Evolutionary conservation across 1,140 invertebrate species (phyloP), one percentile per base, ranked within the genome.

Genomic region (Pseudoatta argentina): DNA sequence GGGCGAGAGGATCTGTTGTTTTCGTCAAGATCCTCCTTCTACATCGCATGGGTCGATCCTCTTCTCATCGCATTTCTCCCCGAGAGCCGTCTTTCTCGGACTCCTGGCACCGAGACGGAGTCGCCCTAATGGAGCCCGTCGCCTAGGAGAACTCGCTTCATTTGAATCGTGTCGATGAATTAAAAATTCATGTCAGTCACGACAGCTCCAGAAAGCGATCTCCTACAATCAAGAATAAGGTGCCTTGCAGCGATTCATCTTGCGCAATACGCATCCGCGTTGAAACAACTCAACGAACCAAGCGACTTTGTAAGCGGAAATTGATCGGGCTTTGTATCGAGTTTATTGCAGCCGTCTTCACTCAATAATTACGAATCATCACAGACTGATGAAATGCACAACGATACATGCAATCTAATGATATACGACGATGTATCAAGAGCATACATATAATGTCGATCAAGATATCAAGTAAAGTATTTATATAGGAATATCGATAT

Each of bases 1-100:
- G 53, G 81, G 71, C 24, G 69, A 82, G 72, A 64, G 86, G 81
- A 44, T 77, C 64, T 75, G 73, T 88, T 88, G 78, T 86, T 91
- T 91, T 71, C 85, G 77, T 79, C 79, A 71, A 73, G 75, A 87
- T 82, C 79, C 79, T 82, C 39, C 67, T 73, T 57, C 78, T 21
- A 44, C 53, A 55, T 81, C 66, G 78, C 51, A 24, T 14, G 21
- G 24, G 73, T 73, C 66, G 78, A 79, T 59, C 73, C 81, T 91
- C 69, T 66, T 67, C 64, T 85, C 81, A 12, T 10, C 44, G 51
- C 51, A 34, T 30, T 87, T 39, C 72, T 63, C 48, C 30, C 44
- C 16, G n/a, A 30, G 39, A 76, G 24, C 69, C 59, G 6, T 30
- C 78, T 44, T 63, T 55, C 34, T 57, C 63, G 39, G 21, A 14